Evolutionary conservation across 2,888 invertebrate species (phyloP).

Genomic region (Acleris laterana): DNA sequence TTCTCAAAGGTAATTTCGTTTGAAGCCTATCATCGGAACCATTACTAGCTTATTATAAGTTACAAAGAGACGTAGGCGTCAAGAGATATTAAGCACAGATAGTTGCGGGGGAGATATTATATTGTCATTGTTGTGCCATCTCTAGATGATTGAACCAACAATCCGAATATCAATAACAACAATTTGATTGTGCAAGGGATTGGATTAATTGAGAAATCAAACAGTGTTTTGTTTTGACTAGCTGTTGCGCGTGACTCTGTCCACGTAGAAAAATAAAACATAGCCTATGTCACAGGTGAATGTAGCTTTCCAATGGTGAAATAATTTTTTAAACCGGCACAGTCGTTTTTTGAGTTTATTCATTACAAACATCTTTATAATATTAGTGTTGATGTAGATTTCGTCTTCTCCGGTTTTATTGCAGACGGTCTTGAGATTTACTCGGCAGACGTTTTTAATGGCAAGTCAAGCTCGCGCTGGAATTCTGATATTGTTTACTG

Average conservation of each 20-base stretch:
- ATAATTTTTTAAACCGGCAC: too few relatives aligned
- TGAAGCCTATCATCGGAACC: constrained; percentile 19
- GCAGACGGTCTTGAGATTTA: too few relatives aligned
- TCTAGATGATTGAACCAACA: constrained; percentile 53
- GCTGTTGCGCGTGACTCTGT: too few relatives aligned
- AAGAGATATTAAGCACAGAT: constrained; percentile 61
- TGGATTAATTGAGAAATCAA: constrained; percentile 22
- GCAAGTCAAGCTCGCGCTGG: too few relatives aligned
- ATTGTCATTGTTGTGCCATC: constrained; percentile 54
- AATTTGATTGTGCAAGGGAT: constrained; percentile 24
- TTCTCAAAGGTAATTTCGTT: constrained; percentile 23
- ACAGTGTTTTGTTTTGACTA: constrained; percentile 26
- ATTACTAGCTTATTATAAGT: constrained; percentile 40
- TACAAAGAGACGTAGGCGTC: constrained; percentile 68
- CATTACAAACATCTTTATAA: too few relatives aligned
- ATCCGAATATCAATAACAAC: constrained; percentile 29
- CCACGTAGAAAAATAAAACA: too few relatives aligned
- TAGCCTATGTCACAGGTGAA: too few relatives aligned
- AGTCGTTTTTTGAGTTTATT: too few relatives aligned
- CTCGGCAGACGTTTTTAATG: too few relatives aligned
- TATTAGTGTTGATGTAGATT: too few relatives aligned
- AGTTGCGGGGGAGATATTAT: constrained; percentile 63
- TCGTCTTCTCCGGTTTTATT: too few relatives aligned
- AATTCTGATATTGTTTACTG: not conserved
- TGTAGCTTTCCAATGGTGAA: too few relatives aligned